phyloP scores from a whole-genome alignment of 2,797 vertebrate species.

The Acanthurus tractus region DNA sequence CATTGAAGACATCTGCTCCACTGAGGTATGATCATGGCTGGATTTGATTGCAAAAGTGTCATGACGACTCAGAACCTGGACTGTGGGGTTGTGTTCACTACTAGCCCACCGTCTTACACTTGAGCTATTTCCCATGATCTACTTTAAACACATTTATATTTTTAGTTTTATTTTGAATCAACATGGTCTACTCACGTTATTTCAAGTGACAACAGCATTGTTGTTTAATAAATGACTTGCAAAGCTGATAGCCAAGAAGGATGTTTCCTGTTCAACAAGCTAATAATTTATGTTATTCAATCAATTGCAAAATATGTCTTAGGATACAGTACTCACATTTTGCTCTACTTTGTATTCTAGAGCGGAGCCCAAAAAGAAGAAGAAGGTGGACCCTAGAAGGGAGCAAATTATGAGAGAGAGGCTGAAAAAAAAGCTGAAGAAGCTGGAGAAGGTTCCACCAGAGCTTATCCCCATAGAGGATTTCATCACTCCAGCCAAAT shows the following conservation, averaged over 20 bases:
- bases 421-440: slow-evolving; percentile 92
- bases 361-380: slow-evolving; percentile 94
- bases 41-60: not conserved
- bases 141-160: too few species aligned
- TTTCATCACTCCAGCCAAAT: slow-evolving; percentile 85
- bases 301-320: not conserved
- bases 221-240: too few species aligned
- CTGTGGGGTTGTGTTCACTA: too few species aligned
- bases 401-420: slow-evolving; percentile 90
- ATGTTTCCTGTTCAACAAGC: too few species aligned
- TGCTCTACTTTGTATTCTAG: slow-evolving; percentile 74
- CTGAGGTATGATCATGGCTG: slow-evolving; percentile 84
- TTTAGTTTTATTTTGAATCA: too few species aligned
- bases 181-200: too few species aligned
- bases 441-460: slow-evolving; percentile 89
- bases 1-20: slow-evolving; percentile 86
- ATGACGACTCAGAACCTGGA: not conserved
- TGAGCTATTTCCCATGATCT: too few species aligned
- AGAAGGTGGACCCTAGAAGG: slow-evolving; percentile 90
- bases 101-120: too few species aligned
- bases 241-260: too few species aligned
- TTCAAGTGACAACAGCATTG: too few species aligned
- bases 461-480: slow-evolving; percentile 96
- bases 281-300: too few species aligned
- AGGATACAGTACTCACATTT: slow-evolving; percentile 5